phyloP scores from a whole-genome alignment of 1,140 invertebrate species.

The Atta colombica region DNA sequence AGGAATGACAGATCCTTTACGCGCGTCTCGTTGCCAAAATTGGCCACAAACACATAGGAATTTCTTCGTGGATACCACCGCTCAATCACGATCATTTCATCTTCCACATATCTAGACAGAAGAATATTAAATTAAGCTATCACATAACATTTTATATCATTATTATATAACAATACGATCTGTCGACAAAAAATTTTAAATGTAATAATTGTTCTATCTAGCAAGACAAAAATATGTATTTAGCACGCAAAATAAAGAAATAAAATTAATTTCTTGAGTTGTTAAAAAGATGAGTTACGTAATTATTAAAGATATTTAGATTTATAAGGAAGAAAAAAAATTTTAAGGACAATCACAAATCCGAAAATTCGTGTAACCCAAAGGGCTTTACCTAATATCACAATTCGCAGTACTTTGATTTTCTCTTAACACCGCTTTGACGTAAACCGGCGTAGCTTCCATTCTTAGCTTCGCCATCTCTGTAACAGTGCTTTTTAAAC shows the following conservation, averaged over 20 bases:
- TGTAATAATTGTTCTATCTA: not conserved
- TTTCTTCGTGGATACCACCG: slow-evolving; percentile 92
- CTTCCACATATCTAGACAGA: slow-evolving; percentile 85
- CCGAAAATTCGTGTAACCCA: not conserved
- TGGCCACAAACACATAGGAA: slow-evolving; percentile 91
- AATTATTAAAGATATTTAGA: not conserved
- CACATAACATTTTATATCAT: not conserved
- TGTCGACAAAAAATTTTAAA: not conserved
- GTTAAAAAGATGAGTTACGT: not conserved
- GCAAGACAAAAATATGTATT: not conserved
- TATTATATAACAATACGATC: not conserved
- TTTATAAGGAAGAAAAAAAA: not conserved
- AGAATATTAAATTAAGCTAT: slow-evolving; percentile 26
- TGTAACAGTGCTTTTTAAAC: slow-evolving; percentile 86
- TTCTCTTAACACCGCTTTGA: slow-evolving; percentile 89
- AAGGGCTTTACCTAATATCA: slow-evolving; percentile 86
- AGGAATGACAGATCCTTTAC: slow-evolving; percentile 90
- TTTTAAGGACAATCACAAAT: not conserved
- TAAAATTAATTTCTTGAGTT: not conserved
- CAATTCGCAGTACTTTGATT: slow-evolving; percentile 88
- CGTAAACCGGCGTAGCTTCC: slow-evolving; percentile 90
- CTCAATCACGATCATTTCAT: slow-evolving; percentile 90
- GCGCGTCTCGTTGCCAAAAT: slow-evolving; percentile 88
- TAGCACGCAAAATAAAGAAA: not conserved
- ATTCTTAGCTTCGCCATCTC: slow-evolving; percentile 88